A percentile compares a stretch with the other conserved stretches of the same genome.
Conservation (phyloP, 2,797 vertebrate species). For the Melopsittacus undulatus region DNA sequence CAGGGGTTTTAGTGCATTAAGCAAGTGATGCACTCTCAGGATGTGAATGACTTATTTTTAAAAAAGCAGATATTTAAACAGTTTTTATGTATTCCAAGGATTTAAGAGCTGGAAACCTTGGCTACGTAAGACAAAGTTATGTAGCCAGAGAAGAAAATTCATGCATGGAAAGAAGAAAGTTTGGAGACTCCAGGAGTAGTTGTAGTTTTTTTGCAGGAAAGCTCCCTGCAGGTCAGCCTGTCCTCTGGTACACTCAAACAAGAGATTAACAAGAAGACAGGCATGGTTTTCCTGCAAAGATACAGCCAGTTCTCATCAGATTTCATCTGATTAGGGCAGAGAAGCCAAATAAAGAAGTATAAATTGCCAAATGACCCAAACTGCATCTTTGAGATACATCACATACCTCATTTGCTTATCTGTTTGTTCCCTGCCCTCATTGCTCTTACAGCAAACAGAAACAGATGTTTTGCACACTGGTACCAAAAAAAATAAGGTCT, state of each 20-base stretch:
- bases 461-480: too few relatives aligned
- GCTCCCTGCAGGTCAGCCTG: background rate
- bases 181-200: background rate
- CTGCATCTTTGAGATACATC: background rate
- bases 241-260: background rate
- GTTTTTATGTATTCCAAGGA: background rate
- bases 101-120: background rate
- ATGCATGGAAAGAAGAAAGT: rapidly evolving
- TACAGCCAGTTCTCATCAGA: background rate
- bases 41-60: rapidly evolving
- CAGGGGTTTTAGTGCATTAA: rapidly evolving
- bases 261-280: background rate
- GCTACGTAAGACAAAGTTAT: background rate
- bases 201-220: background rate
- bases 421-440: background rate
- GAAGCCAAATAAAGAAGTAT: background rate
- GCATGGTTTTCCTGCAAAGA: background rate
- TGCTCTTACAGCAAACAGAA: background rate
- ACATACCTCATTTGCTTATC: background rate
- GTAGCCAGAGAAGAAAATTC: background rate
- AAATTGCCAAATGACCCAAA: background rate
- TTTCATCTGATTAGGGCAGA: background rate
- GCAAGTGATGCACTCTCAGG: rapidly evolving
- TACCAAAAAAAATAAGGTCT: background rate
- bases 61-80: background rate